A percentile compares a stretch with the other conserved stretches of the same genome.
Evolutionary conservation across 2,113 vertebrate genomes (phyloP).

Genomic region (Colistium nudipinnis): DNA sequence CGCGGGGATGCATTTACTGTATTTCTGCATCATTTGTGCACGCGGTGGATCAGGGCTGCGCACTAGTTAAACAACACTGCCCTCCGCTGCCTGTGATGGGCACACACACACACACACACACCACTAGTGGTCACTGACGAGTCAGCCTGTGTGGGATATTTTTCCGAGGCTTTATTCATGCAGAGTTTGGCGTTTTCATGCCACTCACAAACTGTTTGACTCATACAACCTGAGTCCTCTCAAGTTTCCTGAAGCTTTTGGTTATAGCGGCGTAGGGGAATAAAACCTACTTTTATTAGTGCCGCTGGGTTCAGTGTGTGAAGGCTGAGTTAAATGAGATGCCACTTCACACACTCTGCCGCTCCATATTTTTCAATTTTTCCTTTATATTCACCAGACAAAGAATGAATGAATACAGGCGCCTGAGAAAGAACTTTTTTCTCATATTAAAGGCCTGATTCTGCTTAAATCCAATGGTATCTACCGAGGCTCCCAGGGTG

Average conservation of each 20-base stretch:
- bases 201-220: background rate
- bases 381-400: background rate
- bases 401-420: background rate
- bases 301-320: background rate
- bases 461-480: background rate
- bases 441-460: background rate
- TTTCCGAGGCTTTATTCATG: slow-evolving; percentile 23
- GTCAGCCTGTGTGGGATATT: background rate
- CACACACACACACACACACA: slow-evolving; percentile 2
- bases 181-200: slow-evolving; percentile 28
- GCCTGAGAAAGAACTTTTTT: background rate
- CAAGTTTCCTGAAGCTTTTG: background rate
- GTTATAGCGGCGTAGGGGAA: background rate
- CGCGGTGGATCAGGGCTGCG: background rate
- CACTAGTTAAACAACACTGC: slow-evolving; percentile 51
- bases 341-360: background rate
- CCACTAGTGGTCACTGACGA: background rate
- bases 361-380: background rate
- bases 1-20: background rate
- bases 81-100: slow-evolving; percentile 53
- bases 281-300: background rate
- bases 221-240: slow-evolving; percentile 1
- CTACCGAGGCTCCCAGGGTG: background rate
- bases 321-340: background rate
- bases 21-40: background rate